A percentile compares a stretch with the other conserved stretches of the same genome.
Evolutionary conservation across 92 coral and sea anemone species (phyloP).

Genomic region (Porites evermanni): DNA sequence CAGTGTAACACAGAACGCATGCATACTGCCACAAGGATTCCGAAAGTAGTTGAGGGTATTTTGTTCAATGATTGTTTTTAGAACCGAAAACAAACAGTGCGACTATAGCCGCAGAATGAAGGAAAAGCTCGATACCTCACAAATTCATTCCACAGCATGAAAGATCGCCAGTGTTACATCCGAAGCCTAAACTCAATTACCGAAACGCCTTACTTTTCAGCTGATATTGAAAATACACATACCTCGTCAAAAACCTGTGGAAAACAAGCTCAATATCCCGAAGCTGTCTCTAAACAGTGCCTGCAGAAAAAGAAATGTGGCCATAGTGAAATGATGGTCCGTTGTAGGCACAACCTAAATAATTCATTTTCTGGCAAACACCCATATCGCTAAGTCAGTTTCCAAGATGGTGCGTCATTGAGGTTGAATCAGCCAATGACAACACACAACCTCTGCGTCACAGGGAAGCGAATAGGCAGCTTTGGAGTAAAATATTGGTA

Average conservation of each 20-base stretch:
- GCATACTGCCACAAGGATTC: neutral
- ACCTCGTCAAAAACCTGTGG: slow-evolving; percentile 9
- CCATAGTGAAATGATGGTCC: neutral
- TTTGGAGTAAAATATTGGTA: slow-evolving; percentile 16
- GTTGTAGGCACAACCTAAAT: slow-evolving; percentile 21
- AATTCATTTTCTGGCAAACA: slow-evolving; percentile 44
- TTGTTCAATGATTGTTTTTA: too few relatives aligned
- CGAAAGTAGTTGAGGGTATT: too few relatives aligned
- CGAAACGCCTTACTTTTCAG: neutral
- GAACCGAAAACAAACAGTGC: too few relatives aligned
- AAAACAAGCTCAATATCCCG: neutral
- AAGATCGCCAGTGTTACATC: neutral
- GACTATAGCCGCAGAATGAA: neutral
- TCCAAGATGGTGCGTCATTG: slow-evolving; percentile 30
- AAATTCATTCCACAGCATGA: neutral
- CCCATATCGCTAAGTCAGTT: slow-evolving; percentile 36
- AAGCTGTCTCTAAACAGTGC: neutral
- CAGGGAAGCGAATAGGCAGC: neutral
- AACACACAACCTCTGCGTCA: neutral
- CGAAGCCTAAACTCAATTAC: neutral
- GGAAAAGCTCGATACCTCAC: neutral
- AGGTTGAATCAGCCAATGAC: slow-evolving; percentile 17
- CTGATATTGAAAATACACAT: neutral
- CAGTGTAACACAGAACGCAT: neutral
- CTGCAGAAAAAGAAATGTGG: neutral